Percentiles rank a stretch among this genome's conserved stretches.
Evolutionary conservation across 2,888 invertebrate genomes (phyloP).

Genomic region (Morpho helenor): DNA sequence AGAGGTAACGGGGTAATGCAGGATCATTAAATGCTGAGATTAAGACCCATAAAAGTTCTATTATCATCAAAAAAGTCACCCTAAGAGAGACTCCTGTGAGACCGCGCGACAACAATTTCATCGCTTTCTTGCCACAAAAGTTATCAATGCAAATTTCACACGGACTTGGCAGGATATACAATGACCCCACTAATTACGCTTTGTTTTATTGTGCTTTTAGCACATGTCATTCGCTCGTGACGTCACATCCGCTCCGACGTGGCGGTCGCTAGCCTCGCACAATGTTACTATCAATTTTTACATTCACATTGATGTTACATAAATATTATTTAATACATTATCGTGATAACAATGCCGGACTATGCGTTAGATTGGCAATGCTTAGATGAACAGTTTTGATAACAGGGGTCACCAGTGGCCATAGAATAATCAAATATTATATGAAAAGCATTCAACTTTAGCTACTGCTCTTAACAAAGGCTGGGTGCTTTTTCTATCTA

Average conservation of each 20-base stretch:
- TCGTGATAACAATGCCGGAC: neutral
- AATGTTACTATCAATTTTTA: constrained; percentile 3
- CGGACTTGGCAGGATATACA: neutral
- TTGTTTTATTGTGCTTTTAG: constrained; percentile 5
- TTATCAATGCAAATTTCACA: constrained; percentile 1
- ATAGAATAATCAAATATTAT: neutral
- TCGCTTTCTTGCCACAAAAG: neutral
- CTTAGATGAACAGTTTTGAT: too few species aligned
- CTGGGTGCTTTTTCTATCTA: too few species aligned
- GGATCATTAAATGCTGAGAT: too few species aligned
- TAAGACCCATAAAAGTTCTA: too few species aligned
- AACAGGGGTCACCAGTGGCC: neutral
- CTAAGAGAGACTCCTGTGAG: too few species aligned
- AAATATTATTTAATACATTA: constrained; percentile 6
- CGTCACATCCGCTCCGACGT: constrained; percentile 4
- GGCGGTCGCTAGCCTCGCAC: constrained; percentile 6
- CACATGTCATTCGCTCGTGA: constrained; percentile 1
- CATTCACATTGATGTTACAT: constrained; percentile 7
- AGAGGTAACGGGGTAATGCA: too few species aligned
- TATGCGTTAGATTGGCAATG: too few species aligned
- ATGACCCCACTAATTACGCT: constrained; percentile 1
- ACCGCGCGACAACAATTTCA: too few species aligned
- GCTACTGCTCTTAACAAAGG: too few species aligned
- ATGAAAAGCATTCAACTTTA: too few species aligned
- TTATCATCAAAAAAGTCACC: too few species aligned